Base-by-base conservation (phyloP, 2,797 vertebrate species). In the Momotus momota region DNA sequence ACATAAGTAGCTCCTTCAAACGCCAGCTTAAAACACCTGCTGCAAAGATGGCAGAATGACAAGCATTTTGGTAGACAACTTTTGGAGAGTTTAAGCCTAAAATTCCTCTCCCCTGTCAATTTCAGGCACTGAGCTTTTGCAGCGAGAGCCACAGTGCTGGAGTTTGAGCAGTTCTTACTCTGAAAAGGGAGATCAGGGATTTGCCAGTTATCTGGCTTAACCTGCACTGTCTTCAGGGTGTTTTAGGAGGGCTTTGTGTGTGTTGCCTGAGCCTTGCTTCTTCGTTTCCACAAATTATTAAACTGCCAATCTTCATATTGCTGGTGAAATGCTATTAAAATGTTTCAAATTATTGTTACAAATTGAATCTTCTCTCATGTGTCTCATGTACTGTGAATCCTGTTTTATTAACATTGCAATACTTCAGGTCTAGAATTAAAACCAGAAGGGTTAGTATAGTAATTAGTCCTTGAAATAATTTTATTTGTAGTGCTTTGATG, bases 401-500 rank as follows among this genome's bases (percentile, higher is more conserved):
- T 80, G 49, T 93, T 93, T 87, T 91, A 94, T 93, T 93, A 94
- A 78, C 1, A 2, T 18, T 26, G 48, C 40, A 84, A 81, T 93
- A 84, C 88, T 96, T 94, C 83, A 92, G 73, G 35, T 55, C 77
- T 84, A 82, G 55, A 93, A 96, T 91, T 87, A 94, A 95, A 95
- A 84, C 79, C 93, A 92, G 91, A 87, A 95, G 86, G 61, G 58
- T 27, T 91, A 48, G 86, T 85, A 43, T 29, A 80, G 49, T 93
- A 96, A 95, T 95, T 93, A 94, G 83, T 61, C 57, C 74, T 83
- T 92, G 91, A 92, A 93, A 94, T 82, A 80, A 91, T 93, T 93
- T 93, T 61, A 87, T 91, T 81, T 87, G 15, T 23, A 46, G 33
- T 69, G 29, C 69, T 93, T 93, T 94, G 74, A 74, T 92, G 86